Evolutionary conservation across 2,888 invertebrate genomes (phyloP).

Genomic region (Cinara cedri): DNA sequence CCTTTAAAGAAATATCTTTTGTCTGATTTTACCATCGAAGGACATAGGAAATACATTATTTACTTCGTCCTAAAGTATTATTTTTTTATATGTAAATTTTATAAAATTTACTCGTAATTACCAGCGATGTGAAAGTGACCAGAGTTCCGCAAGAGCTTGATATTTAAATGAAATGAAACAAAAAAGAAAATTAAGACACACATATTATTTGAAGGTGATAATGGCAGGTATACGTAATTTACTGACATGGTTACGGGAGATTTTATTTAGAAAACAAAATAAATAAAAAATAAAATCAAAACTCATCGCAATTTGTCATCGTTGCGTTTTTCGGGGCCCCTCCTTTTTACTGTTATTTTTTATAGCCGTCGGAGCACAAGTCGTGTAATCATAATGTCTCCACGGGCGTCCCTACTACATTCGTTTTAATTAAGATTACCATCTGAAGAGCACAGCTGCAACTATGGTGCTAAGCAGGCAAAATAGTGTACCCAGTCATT

Average conservation of each 20-base stretch:
- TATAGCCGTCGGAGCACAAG: constrained; percentile 27
- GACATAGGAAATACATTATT: too few species aligned
- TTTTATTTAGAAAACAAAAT: constrained; percentile 21
- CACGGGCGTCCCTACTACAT: constrained; percentile 53
- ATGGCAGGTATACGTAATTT: not conserved
- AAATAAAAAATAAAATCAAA: constrained; percentile 25
- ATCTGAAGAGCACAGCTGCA: constrained; percentile 55
- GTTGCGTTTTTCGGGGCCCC: constrained; percentile 16
- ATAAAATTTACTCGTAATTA: too few species aligned
- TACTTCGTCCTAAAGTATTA: too few species aligned
- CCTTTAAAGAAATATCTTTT: too few species aligned
- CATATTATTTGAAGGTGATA: too few species aligned
- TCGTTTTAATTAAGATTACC: constrained; percentile 56
- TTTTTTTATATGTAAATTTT: too few species aligned
- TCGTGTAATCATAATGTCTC: constrained; percentile 52
- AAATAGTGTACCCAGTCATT: constrained; percentile 54
- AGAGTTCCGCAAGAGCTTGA: too few species aligned
- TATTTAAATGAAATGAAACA: too few species aligned
- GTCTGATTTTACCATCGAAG: too few species aligned
- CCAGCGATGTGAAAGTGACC: too few species aligned
- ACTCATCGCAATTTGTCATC: constrained; percentile 41
- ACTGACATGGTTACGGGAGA: not conserved
- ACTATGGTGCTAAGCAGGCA: constrained; percentile 51
- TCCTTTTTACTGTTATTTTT: constrained; percentile 53
- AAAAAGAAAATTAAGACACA: too few species aligned